Conservation (phyloP, 2,888 invertebrate species). For the Drosophila aldrichi region DNA sequence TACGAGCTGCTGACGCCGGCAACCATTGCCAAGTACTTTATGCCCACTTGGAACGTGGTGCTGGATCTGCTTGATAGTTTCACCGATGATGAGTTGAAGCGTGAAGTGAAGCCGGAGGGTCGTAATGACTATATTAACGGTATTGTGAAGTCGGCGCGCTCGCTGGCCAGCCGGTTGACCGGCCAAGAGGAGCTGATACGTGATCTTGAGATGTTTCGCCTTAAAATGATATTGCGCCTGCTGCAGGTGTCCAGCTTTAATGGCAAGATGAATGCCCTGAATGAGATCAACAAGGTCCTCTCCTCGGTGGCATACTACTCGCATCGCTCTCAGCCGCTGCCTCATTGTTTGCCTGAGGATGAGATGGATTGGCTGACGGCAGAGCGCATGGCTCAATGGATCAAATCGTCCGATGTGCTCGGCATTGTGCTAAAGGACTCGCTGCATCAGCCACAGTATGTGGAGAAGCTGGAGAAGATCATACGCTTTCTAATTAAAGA, state of each 20-base stretch:
- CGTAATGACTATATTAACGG: slow-evolving; percentile 98
- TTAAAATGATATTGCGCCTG: slow-evolving; percentile 97
- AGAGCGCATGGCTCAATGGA: slow-evolving; percentile 98
- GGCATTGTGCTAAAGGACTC: slow-evolving; percentile 98
- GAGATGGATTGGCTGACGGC: slow-evolving; percentile 97
- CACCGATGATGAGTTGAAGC: slow-evolving; percentile 97
- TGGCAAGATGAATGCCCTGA: slow-evolving; percentile 99
- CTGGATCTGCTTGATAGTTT: slow-evolving; percentile 95
- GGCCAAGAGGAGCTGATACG: slow-evolving; percentile 91
- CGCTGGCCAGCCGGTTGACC: slow-evolving; percentile 93
- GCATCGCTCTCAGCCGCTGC: slow-evolving; percentile 88
- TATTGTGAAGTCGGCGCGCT: slow-evolving; percentile 96
- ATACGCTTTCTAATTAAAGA: slow-evolving; percentile 98
- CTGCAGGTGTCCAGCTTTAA: slow-evolving; percentile 99
- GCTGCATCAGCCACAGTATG: slow-evolving; percentile 98
- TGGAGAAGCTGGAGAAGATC: slow-evolving; percentile 98
- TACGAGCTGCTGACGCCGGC: slow-evolving; percentile 95
- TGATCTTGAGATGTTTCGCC: slow-evolving; percentile 95
- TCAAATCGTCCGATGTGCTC: slow-evolving; percentile 97
- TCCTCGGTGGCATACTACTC: slow-evolving; percentile 96
- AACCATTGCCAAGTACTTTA: slow-evolving; percentile 95
- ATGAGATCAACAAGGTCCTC: slow-evolving; percentile 98
- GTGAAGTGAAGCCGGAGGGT: slow-evolving; percentile 96
- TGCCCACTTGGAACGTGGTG: slow-evolving; percentile 97
- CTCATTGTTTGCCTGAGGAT: slow-evolving; percentile 89